These are phyloP conservation scores for Rousettus madagascariensis DNA, from an alignment of 2,797 vertebrate species.

Conservation along the genomic window DNA sequence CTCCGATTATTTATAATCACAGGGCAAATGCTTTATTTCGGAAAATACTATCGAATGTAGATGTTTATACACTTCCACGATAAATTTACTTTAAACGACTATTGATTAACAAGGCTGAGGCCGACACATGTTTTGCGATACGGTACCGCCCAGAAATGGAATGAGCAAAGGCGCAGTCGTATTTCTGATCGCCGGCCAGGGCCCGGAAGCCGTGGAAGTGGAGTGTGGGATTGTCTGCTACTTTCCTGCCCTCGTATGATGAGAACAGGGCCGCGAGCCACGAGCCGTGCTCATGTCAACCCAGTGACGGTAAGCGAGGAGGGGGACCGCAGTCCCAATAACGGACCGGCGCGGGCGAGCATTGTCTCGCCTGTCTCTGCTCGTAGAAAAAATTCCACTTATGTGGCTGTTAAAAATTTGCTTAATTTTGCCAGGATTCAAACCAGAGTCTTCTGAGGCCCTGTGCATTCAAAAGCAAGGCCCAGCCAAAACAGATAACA, in stretches of 20 bases:
- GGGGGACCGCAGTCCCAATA: not conserved
- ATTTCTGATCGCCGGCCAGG: not conserved
- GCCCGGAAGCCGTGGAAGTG: not conserved
- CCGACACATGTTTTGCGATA: not conserved
- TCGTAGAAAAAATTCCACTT: not conserved
- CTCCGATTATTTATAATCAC: not conserved
- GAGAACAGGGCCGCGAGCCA: not conserved
- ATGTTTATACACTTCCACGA: not conserved
- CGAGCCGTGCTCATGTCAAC: not conserved
- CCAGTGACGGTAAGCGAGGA: not conserved
- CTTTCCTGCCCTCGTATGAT: not conserved
- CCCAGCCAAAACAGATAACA: not conserved
- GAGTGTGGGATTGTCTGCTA: not conserved
- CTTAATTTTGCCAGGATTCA: not conserved
- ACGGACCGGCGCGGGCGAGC: not conserved
- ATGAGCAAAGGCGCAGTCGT: not conserved
- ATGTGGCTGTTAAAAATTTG: not conserved
- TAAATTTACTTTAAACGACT: conserved; percentile 37
- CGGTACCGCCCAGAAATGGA: not conserved
- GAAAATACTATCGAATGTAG: not conserved
- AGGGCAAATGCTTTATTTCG: not conserved
- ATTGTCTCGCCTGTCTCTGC: not conserved
- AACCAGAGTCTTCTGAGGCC: not conserved
- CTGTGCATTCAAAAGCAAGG: not conserved
- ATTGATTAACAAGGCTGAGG: conserved; percentile 1